Evolutionary conservation across 2,113 vertebrate genomes (phyloP).

Genomic region (Scopus umbretta): DNA sequence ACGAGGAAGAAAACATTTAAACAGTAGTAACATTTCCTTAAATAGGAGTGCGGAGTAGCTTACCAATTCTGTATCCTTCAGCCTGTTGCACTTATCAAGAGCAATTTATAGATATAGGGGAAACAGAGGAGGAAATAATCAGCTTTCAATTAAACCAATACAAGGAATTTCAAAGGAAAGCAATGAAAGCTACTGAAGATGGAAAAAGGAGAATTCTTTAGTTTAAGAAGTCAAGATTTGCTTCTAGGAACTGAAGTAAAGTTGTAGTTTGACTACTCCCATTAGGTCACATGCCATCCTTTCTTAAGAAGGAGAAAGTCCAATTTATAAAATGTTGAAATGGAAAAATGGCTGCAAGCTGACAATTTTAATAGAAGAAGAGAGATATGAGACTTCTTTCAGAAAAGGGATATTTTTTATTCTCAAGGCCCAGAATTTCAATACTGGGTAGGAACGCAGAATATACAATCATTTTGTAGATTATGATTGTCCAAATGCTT

Average conservation of each 20-base stretch:
- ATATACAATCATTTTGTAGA: not conserved
- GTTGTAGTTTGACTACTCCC: not conserved
- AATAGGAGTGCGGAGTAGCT: not conserved
- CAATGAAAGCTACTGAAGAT: not conserved
- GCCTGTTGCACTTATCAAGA: slow-evolving; percentile 71
- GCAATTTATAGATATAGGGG: slow-evolving; percentile 55
- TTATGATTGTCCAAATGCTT: not conserved
- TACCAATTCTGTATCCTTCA: slow-evolving; percentile 78
- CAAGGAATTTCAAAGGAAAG: not conserved
- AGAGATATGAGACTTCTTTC: not conserved
- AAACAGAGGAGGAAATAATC: not conserved
- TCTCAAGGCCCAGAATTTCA: not conserved
- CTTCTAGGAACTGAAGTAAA: not conserved
- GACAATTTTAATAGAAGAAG: not conserved
- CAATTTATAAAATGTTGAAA: not conserved
- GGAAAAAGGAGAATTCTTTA: not conserved
- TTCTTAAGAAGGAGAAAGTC: not conserved
- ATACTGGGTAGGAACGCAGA: not conserved
- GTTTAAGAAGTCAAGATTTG: not conserved
- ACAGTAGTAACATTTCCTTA: not conserved
- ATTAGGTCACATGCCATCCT: not conserved
- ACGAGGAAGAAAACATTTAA: not conserved
- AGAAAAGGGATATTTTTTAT: not conserved
- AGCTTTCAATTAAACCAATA: not conserved
- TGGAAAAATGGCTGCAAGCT: not conserved